These are phyloP conservation scores for Parnassius mnemosyne DNA, from an alignment of 2,888 invertebrate species.

Conservation along the genomic window DNA sequence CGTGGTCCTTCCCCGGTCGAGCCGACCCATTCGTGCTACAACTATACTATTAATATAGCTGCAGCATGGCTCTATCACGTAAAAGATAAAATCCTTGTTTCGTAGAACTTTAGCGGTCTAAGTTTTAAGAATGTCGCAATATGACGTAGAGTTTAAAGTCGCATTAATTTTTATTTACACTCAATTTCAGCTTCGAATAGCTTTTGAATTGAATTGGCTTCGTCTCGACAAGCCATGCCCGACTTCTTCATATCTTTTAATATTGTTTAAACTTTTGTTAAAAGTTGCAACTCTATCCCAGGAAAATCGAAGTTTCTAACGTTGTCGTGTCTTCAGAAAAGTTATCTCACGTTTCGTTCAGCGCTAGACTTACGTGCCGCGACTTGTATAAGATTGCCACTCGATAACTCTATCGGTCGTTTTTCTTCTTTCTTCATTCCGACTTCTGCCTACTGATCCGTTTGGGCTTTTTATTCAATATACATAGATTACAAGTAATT, in stretches of 20 bases:
- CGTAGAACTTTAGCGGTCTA: neutral
- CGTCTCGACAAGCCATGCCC: conserved; percentile 2
- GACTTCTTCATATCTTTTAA: conserved; percentile 13
- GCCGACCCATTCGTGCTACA: no score
- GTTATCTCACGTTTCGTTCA: neutral
- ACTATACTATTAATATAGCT: no score
- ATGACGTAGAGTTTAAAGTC: conserved; percentile 2
- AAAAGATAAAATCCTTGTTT: no score
- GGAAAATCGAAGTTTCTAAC: neutral
- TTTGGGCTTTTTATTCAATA: no score
- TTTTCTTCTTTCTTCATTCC: no score
- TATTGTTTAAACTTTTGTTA: conserved; percentile 16
- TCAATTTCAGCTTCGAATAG: conserved; percentile 23
- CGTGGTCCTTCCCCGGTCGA: no score
- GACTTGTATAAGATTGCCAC: no score
- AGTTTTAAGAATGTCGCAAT: neutral
- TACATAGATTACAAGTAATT: no score
- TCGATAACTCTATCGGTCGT: no score
- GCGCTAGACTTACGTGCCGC: no score
- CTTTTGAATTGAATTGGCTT: conserved; percentile 22
- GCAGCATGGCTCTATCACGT: no score
- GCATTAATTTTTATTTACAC: conserved; percentile 13
- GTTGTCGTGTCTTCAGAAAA: neutral
- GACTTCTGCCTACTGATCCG: no score
- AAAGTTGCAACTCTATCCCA: conserved; percentile 2